Evolutionary conservation across 2,113 vertebrate species (phyloP).

Genomic region (Sylvietta virens): DNA sequence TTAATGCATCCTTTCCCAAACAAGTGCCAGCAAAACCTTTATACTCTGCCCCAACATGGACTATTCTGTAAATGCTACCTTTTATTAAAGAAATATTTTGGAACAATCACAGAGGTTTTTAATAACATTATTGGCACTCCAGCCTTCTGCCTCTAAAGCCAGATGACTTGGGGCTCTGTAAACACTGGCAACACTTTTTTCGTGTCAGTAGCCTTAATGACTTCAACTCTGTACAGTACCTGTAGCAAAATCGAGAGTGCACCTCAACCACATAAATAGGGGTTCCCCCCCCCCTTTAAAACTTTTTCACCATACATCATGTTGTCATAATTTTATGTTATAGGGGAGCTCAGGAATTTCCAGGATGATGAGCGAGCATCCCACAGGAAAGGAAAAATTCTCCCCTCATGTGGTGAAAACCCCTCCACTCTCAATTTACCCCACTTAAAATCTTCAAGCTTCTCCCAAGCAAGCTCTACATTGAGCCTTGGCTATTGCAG

Average conservation of each 20-base stretch:
- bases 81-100: conserved; percentile 57
- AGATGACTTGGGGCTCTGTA: conserved; percentile 43
- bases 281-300: background rate
- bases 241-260: background rate
- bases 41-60: background rate
- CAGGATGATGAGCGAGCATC: background rate
- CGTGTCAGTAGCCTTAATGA: background rate
- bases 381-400: background rate
- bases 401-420: background rate
- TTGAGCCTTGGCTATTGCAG: background rate
- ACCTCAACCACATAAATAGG: conserved; percentile 36
- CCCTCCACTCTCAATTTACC: background rate
- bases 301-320: background rate
- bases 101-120: conserved; percentile 26
- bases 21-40: conserved; percentile 39
- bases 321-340: background rate
- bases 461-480: background rate
- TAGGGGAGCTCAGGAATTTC: conserved; percentile 37
- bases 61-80: background rate
- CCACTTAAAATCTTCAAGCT: background rate
- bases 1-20: conserved; percentile 7
- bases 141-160: conserved; percentile 19
- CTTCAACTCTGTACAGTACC: conserved; percentile 48
- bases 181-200: conserved; percentile 49
- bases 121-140: conserved; percentile 30